Base-by-base conservation (phyloP, 2,113 vertebrate species). In the Cynocephalus volans region DNA sequence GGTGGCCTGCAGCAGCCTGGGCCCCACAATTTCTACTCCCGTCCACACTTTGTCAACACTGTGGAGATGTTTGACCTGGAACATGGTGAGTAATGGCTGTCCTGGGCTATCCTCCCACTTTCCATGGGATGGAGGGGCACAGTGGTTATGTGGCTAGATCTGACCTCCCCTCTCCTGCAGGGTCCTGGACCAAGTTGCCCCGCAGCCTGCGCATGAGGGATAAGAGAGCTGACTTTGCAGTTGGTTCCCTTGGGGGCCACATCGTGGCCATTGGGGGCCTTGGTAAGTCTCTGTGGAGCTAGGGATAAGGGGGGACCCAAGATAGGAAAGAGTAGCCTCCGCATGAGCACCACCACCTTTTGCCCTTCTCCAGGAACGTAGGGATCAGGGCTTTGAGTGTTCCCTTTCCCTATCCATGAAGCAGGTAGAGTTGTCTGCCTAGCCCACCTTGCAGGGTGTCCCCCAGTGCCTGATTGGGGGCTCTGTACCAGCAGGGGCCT, bases 21-120 rank as follows among this genome's bases (percentile, higher is more conserved):
- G 12, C 99, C 99, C 0, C 99, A 99, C 97, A 99, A 99, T 98
- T 99, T 99, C 99, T 99, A 99, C 97, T 99, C 99, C 83, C 99
- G 99, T 80, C 99, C 99, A 73, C 99, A 99, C 98, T 99, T 99
- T 5, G 99, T 99, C 98, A 99, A 99, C 98, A 99, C 99, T 6
- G 99, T 99, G 98, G 99, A 99, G 98, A 99, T 99, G 98, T 99
- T 99, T 17, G 99, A 99, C 98, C 97, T 99, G 1, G 98, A 99
- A 0, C 99, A 99, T 97, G 99, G 99, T 99, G 98, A 99, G 99
- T 81, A 48, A 50, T 50, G 85, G 26, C 36, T 84, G n/a, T 21
- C 45, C 50, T 94, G 88, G 90, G 77, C 48, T 77, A 18, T 85
- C 21, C 7, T 88, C 24, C 50, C n/a, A 3, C 18, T 93, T 45